Conservation (phyloP, 2,888 invertebrate species). For the Acanthopleura granulata region DNA sequence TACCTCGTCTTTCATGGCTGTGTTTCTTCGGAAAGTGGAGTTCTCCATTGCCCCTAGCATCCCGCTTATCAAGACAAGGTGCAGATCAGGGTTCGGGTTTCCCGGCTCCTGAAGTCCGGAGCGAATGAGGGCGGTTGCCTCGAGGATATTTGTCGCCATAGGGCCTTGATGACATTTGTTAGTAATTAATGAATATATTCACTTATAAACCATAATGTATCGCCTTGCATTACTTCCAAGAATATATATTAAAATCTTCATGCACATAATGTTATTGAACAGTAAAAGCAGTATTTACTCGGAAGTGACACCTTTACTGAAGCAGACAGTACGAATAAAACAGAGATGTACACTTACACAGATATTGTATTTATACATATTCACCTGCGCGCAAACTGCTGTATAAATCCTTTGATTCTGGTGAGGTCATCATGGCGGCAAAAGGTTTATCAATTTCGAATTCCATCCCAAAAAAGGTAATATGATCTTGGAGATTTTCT, state of each 20-base stretch:
- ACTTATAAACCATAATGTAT: no score
- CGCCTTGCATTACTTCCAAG: no score
- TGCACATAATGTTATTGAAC: no score
- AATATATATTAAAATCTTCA: no score
- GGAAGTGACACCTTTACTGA: no score
- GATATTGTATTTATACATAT: background rate
- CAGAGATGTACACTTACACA: no score
- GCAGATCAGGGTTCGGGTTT: conserved; percentile 11
- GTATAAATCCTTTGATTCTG: background rate
- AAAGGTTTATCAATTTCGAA: background rate
- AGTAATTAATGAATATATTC: no score
- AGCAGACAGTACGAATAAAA: no score
- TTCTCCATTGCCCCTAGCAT: background rate
- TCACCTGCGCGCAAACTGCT: background rate
- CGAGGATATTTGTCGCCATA: background rate
- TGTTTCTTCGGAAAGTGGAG: background rate
- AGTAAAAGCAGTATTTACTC: no score
- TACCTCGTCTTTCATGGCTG: background rate
- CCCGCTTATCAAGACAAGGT: background rate
- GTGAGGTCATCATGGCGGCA: background rate
- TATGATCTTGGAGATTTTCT: conserved; percentile 4
- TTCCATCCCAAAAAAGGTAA: background rate
- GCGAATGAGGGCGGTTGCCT: background rate
- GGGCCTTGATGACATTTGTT: background rate
- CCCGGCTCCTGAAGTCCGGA: background rate